Conservation (phyloP, 2,113 vertebrate genomes). For the Engystomops pustulosus region DNA sequence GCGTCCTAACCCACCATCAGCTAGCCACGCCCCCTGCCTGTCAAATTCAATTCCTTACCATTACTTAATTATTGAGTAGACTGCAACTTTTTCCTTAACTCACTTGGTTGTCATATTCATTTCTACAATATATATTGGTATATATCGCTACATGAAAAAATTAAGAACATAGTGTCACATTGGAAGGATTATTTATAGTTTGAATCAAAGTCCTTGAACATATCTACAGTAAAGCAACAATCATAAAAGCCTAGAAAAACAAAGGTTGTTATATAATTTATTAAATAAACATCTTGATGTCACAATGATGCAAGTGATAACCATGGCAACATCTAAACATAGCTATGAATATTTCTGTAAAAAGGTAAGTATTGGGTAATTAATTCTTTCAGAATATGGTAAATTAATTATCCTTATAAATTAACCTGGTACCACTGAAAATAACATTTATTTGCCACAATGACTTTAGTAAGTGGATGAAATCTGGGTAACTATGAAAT, state of each 20-base stretch:
- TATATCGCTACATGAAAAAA: not conserved
- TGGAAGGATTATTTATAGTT: not conserved
- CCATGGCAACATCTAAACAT: conserved; percentile 27
- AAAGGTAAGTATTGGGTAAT: not conserved
- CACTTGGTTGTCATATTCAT: not conserved
- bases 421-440: not conserved
- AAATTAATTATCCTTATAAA: not conserved
- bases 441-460: not conserved
- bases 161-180: not conserved
- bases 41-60: not conserved
- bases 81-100: not conserved
- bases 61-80: not conserved
- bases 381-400: not conserved
- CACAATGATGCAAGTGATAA: conserved; percentile 41
- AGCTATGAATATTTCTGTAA: not conserved
- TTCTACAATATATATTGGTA: not conserved
- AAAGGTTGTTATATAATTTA: conserved; percentile 17
- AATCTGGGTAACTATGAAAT: not conserved
- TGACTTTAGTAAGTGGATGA: too few species aligned
- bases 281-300: conserved; percentile 19
- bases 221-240: not conserved
- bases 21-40: too few species aligned
- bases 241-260: not conserved
- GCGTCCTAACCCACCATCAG: too few species aligned
- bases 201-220: not conserved